Evolutionary conservation across 2,113 vertebrate species (phyloP).

Genomic region (Psettodes erumei): DNA sequence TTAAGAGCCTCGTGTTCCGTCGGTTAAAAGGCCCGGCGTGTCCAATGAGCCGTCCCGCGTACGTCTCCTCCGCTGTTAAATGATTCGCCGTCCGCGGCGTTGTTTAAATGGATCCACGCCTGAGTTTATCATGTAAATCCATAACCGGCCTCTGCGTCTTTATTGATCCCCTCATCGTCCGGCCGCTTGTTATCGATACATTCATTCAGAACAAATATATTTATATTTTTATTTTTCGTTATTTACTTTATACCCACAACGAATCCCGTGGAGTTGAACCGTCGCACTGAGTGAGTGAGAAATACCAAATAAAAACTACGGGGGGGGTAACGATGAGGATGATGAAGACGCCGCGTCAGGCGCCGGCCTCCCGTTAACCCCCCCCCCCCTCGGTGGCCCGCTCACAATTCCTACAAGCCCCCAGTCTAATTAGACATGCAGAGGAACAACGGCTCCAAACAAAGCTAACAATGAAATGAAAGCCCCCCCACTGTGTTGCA

Average conservation of each 20-base stretch:
- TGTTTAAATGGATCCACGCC: neutral
- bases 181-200: too few species aligned
- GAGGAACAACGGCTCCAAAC: constrained; percentile 40
- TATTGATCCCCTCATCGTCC: too few species aligned
- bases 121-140: too few species aligned
- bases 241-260: too few species aligned
- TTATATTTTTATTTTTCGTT: too few species aligned
- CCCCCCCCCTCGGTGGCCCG: constrained; percentile 3
- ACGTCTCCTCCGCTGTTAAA: constrained; percentile 13
- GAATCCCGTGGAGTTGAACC: too few species aligned
- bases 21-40: constrained; percentile 39
- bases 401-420: constrained; percentile 36
- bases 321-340: too few species aligned
- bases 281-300: too few species aligned
- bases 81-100: neutral
- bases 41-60: constrained; percentile 16
- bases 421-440: constrained; percentile 28
- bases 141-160: too few species aligned
- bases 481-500: neutral
- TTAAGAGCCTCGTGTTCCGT: constrained; percentile 24
- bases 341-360: neutral
- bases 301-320: too few species aligned
- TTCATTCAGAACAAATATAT: too few species aligned
- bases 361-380: neutral
- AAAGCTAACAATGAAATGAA: constrained; percentile 13